These are phyloP conservation scores for Notodonta dromedarius DNA, from an alignment of 2,888 invertebrate species.

Conservation along the genomic window DNA sequence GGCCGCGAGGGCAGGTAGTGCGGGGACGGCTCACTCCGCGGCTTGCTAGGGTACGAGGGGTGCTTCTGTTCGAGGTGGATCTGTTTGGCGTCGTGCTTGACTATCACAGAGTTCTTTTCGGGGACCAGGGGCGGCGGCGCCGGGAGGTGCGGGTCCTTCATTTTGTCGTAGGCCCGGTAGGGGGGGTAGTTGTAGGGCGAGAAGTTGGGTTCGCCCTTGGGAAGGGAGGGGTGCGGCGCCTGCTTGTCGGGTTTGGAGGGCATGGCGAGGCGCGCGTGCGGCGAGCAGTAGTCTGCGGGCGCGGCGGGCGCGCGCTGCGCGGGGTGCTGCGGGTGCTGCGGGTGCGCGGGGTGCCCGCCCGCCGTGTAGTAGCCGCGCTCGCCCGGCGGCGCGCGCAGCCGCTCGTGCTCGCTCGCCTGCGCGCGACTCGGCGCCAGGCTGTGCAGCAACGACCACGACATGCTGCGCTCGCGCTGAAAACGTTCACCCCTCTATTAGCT, in stretches of 20 bases:
- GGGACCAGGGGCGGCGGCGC: slow-evolving; percentile 88
- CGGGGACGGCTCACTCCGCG: slow-evolving; percentile 80
- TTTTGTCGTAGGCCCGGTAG: slow-evolving; percentile 86
- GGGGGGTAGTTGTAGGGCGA: slow-evolving; percentile 87
- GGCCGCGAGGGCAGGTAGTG: slow-evolving; percentile 83
- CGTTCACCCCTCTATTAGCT: not conserved
- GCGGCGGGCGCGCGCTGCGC: slow-evolving; percentile 51
- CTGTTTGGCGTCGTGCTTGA: slow-evolving; percentile 90
- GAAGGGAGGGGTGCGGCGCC: slow-evolving; percentile 63
- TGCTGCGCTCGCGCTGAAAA: slow-evolving; percentile 77
- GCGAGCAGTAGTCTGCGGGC: slow-evolving; percentile 57
- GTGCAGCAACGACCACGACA: slow-evolving; percentile 84
- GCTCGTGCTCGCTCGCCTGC: slow-evolving; percentile 52
- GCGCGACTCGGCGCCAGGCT: slow-evolving; percentile 77
- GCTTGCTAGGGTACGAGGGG: slow-evolving; percentile 82
- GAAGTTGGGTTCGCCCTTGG: slow-evolving; percentile 88
- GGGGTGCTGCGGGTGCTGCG: slow-evolving; percentile 44
- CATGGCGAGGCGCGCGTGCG: slow-evolving; percentile 60
- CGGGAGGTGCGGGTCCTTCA: slow-evolving; percentile 85
- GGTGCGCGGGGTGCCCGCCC: slow-evolving; percentile 45
- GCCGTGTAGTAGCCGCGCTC: slow-evolving; percentile 54
- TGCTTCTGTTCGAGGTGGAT: slow-evolving; percentile 84
- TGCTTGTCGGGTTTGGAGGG: slow-evolving; percentile 69
- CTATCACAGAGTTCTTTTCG: slow-evolving; percentile 91
- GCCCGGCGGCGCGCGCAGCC: slow-evolving; percentile 45